Conservation (phyloP, 1,140 invertebrate species). For the Gonatopus flavifemur region DNA sequence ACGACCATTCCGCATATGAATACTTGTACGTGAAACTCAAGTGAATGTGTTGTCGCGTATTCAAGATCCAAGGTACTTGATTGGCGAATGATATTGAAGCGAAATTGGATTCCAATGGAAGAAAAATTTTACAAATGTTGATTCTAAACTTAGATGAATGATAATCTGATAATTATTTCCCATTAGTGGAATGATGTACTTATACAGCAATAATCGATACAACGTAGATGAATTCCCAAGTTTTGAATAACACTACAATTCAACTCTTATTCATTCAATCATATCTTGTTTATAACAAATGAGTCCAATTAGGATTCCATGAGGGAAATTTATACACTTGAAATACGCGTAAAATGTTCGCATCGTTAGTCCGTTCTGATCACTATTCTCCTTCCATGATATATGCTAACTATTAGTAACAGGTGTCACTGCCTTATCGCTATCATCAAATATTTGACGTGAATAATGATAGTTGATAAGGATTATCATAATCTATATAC, state of each 20-base stretch:
- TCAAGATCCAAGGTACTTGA: background rate
- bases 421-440: background rate
- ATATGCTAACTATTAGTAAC: background rate
- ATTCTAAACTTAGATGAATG: background rate
- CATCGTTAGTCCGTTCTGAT: no score
- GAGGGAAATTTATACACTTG: no score
- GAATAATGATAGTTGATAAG: background rate
- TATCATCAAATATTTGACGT: background rate
- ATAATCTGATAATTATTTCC: no score
- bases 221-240: no score
- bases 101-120: background rate
- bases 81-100: slow-evolving; percentile 2
- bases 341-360: no score
- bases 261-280: no score
- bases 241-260: no score
- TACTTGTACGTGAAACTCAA: background rate
- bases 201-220: no score
- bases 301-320: no score
- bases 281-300: no score
- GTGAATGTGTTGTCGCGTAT: background rate
- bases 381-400: no score
- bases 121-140: background rate
- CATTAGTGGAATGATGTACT: no score
- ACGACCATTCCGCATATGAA: background rate
- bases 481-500: background rate